A percentile compares a stretch with the other conserved stretches of the same genome.
These are phyloP conservation scores for Argyresthia goedartella DNA, from an alignment of 2,888 invertebrate genomes.

Conservation along the genomic window DNA sequence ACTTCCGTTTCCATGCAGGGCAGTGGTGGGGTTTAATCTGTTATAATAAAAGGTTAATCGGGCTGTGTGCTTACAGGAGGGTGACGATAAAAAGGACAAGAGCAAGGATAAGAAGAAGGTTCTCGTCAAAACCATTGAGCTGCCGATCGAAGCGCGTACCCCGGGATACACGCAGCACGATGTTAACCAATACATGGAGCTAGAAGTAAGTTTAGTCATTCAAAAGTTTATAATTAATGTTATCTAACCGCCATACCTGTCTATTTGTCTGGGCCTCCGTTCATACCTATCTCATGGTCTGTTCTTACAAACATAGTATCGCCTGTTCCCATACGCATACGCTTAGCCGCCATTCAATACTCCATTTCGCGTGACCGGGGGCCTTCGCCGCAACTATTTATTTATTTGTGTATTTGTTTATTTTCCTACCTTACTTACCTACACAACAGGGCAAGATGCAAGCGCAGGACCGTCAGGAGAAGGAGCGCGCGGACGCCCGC, in stretches of 20 bases:
- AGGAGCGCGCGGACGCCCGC: slow-evolving; percentile 94
- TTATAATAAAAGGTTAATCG: slow-evolving; percentile 35
- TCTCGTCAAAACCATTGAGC: slow-evolving; percentile 83
- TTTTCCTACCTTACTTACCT: too few species aligned
- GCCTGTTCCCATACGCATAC: too few species aligned
- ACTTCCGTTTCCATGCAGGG: slow-evolving; percentile 27
- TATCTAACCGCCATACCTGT: too few species aligned
- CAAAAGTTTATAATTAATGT: too few species aligned
- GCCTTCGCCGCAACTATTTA: too few species aligned
- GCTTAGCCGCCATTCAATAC: too few species aligned
- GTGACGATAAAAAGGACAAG: slow-evolving; percentile 76
- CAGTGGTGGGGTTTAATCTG: slow-evolving; percentile 45
- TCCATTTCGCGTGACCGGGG: too few species aligned
- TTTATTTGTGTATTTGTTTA: too few species aligned
- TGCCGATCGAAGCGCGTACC: slow-evolving; percentile 84
- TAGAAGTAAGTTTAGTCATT: slow-evolving; percentile 72
- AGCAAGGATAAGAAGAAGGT: slow-evolving; percentile 80
- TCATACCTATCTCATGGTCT: too few species aligned
- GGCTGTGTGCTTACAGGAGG: slow-evolving; percentile 51
- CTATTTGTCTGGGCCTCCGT: too few species aligned
- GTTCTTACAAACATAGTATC: too few species aligned
- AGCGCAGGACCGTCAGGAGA: slow-evolving; percentile 90
- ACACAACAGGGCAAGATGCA: slow-evolving; percentile 79
- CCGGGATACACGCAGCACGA: slow-evolving; percentile 80
- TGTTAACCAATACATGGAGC: slow-evolving; percentile 81